These are phyloP conservation scores for Idaea biselata DNA, from an alignment of 2,888 invertebrate genomes.

Conservation along the genomic window DNA sequence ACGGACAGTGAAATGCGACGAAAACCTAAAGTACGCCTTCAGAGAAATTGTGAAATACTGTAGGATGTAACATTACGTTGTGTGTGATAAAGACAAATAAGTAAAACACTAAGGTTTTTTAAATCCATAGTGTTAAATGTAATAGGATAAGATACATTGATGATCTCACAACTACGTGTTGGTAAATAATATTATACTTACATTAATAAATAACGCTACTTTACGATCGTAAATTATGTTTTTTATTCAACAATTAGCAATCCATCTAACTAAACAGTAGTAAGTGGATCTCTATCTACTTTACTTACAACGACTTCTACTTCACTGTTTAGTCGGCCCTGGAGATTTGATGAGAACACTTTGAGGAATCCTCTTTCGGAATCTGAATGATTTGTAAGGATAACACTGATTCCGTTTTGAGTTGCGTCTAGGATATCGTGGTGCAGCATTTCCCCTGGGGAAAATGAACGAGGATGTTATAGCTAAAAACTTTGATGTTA, in stretches of 20 bases:
- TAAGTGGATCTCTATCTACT: slow-evolving; percentile 88
- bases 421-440: slow-evolving; percentile 94
- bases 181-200: slow-evolving; percentile 12
- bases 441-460: slow-evolving; percentile 92
- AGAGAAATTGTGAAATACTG: slow-evolving; percentile 71
- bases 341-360: slow-evolving; percentile 72
- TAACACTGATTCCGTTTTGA: slow-evolving; percentile 88
- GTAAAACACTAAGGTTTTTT: slow-evolving; percentile 15
- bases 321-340: slow-evolving; percentile 61
- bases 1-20: slow-evolving; percentile 54
- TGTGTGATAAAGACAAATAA: slow-evolving; percentile 8
- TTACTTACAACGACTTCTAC: slow-evolving; percentile 85
- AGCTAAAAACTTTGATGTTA: too few species aligned
- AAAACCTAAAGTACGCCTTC: slow-evolving; percentile 55
- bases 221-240: slow-evolving; percentile 16
- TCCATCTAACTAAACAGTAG: slow-evolving; percentile 76
- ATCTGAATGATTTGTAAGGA: slow-evolving; percentile 95
- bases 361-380: slow-evolving; percentile 93
- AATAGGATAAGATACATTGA: slow-evolving; percentile 50
- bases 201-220: slow-evolving; percentile 27
- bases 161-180: slow-evolving; percentile 64
- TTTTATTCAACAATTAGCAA: slow-evolving; percentile 18
- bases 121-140: slow-evolving; percentile 17
- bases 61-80: slow-evolving; percentile 29
- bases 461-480: slow-evolving; percentile 16